phyloP scores from a whole-genome alignment of 2,113 vertebrate species.

The Thunnus thynnus region DNA sequence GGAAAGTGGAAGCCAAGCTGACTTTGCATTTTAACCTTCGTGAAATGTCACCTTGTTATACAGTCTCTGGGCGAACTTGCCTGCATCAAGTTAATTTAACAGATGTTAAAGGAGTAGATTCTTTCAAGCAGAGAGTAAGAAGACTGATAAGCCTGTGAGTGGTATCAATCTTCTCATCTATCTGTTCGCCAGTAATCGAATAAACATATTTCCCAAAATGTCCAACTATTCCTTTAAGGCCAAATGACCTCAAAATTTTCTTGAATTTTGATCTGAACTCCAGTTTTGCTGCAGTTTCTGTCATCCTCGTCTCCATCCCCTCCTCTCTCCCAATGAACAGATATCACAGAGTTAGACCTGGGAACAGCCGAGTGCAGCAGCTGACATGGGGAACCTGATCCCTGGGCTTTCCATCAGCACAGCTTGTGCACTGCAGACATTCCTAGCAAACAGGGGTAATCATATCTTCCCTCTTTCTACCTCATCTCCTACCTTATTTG shows the following conservation, averaged over 20 bases:
- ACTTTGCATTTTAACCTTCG: conserved; percentile 19
- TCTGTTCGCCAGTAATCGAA: background rate
- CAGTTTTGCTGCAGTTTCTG: conserved; percentile 28
- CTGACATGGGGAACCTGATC: conserved; percentile 82
- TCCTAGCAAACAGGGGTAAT: conserved; percentile 67
- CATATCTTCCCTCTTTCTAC: conserved; percentile 40
- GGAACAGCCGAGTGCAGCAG: conserved; percentile 72
- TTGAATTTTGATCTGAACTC: background rate
- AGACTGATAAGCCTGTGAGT: background rate
- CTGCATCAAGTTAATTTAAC: background rate
- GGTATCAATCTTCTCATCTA: background rate
- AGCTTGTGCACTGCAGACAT: conserved; percentile 74
- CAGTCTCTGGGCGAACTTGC: background rate
- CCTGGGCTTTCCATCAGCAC: conserved; percentile 72
- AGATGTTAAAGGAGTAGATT: background rate
- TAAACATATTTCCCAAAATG: background rate
- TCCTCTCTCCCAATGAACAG: conserved; percentile 53
- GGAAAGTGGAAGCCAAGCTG: background rate
- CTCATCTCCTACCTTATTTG: conserved; percentile 45
- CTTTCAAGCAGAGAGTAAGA: background rate
- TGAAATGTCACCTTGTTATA: conserved; percentile 14
- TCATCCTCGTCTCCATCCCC: conserved; percentile 6
- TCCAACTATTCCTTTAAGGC: background rate
- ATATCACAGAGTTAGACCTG: conserved; percentile 66
- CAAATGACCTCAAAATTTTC: background rate